Base-by-base conservation (phyloP, 2,113 vertebrate species). In the Jaculus jaculus region DNA sequence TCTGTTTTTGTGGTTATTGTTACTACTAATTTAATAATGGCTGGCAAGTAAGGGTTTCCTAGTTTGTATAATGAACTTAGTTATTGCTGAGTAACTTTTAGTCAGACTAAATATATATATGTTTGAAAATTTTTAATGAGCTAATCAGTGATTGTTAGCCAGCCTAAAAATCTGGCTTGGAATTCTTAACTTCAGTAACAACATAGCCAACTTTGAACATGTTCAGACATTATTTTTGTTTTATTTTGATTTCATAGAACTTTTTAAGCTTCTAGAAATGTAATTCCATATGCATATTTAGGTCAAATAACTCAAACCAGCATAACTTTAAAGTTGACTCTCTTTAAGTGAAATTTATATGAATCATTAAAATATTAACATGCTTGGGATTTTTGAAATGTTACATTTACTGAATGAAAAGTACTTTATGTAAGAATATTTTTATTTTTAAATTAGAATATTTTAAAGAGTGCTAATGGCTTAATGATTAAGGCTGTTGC, bases 161-260 rank as follows among this genome's bases (percentile, higher is more conserved):
- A 84, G 34, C 21, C 5, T 92, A 18, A 81, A 84, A 87, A 66
- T 82, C 42, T 89, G 32, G 26, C 47, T 2, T 77, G 12, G 26
- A 72, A 82, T 54, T 73, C 16, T 87, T 87, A 78, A 63, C 81
- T 69, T 69, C 61, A 61, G 13, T 37, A 34, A 11, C 60, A 18
- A 68, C 71, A 20, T 87, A 72, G 20, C 8, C 24, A 39, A 61
- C 71, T 26, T 66, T 51, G 51, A 47, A 94, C 32, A 89, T 32
- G 89, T 84, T 81, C 72, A 85, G 51, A 82, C 21, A 51, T 73
- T 54, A 54, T 63, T 79, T 91, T 93, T 77, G 7, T 30, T 21
- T 91, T 24, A 69, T 69, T 89, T 95, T 94, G 54, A 63, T 39
- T 80, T 85, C 28, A 42, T 81, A 90, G 71, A 71, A 54, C 32